Evolutionary conservation across 2,888 invertebrate species (phyloP).

Genomic region (Synergus laeviventris): DNA sequence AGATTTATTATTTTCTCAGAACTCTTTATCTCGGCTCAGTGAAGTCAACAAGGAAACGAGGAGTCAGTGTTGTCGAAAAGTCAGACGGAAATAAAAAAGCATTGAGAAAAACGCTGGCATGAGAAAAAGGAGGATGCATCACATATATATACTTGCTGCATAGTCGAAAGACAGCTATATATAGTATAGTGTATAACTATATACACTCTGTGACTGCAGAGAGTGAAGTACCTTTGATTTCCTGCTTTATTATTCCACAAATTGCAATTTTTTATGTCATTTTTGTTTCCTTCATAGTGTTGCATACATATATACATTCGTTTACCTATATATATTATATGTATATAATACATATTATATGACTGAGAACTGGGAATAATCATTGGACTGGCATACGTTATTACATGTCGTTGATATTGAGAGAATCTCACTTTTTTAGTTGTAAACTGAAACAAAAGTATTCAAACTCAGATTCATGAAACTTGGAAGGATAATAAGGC

Average conservation of each 20-base stretch:
- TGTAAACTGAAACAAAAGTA: too few relatives aligned
- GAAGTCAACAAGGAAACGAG: slow-evolving; percentile 27
- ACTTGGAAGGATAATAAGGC: too few relatives aligned
- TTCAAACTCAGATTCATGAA: too few relatives aligned
- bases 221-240: background rate
- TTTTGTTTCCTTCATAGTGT: background rate
- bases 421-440: too few relatives aligned
- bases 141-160: too few relatives aligned
- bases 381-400: too few relatives aligned
- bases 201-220: background rate
- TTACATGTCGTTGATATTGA: too few relatives aligned
- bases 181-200: too few relatives aligned
- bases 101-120: background rate
- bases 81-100: background rate
- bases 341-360: too few relatives aligned
- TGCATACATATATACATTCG: background rate
- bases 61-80: slow-evolving; percentile 3
- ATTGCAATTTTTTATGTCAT: background rate
- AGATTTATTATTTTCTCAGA: slow-evolving; percentile 19
- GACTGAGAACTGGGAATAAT: too few relatives aligned
- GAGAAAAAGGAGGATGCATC: background rate
- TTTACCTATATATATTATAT: too few relatives aligned
- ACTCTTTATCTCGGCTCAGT: slow-evolving; percentile 6
- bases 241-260: background rate
- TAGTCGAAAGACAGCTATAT: too few relatives aligned